Base-by-base conservation (phyloP, 2,113 vertebrate species). In the Heloderma charlesbogerti region DNA sequence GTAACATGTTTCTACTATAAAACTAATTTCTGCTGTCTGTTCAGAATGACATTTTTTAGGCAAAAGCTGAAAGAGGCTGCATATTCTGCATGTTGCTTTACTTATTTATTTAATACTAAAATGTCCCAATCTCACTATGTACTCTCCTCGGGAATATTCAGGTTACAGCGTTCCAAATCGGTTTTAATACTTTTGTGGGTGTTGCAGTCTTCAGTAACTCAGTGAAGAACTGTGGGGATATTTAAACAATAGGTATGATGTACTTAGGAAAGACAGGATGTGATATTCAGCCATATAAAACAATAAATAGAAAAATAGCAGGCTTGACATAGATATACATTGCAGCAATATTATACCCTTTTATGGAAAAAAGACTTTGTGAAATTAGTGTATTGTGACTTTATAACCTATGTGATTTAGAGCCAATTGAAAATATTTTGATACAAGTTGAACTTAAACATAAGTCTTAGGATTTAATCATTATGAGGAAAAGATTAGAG, bases 41-140 rank as follows among this genome's bases (percentile, higher is more conserved):
- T 91, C 75, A 43, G 45, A 72, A 74, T 89, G 31, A 31, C 80
- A 86, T 94, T 45, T 87, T 81, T n/a, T 88, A 80, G 51, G 22
- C 6, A 78, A 3, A 25, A 34, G 37, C 51, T 91, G 6, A 85
- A 92, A 0, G 0, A 84, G 77, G 7, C 10, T 43, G 10, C 34
- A 48, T 60, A 34, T 67, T 94, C 6, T 43, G 10, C 34, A 48
- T 60, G 31, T 67, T 94, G 15, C 6, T 94, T 88, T 40, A 45
- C 15, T 63, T 63, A 63, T 4, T 63, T 63, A 63, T 22, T 63
- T 51, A 60, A 34, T 60, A 37, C 16, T 22, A 63, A 82, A 40
- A 27, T 78, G 25, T 78, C 20, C 3, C 75, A 78, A 78, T 9
- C 27, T n/a, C 45, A 22, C 54, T 1, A 82, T 82, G 25, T 10